A percentile compares a stretch with the other conserved stretches of the same genome.
Conservation (phyloP, 2,113 vertebrate species). For the Coreoperca whiteheadi region DNA sequence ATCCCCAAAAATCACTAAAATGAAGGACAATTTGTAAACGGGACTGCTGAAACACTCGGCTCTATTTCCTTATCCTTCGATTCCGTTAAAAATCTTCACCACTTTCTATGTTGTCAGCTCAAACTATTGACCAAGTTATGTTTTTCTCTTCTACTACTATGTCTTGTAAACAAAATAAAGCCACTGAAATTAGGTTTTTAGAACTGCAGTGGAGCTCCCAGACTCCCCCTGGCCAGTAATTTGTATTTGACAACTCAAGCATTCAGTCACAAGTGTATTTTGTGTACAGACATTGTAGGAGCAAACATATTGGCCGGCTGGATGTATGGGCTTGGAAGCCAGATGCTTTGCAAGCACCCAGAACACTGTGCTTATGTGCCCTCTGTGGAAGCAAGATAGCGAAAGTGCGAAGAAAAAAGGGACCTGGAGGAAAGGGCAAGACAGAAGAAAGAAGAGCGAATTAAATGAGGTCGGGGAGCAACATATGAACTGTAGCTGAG, state of each 20-base stretch:
- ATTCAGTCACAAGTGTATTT: conserved; percentile 82
- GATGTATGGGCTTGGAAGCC: conserved; percentile 77
- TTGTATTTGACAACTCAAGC: conserved; percentile 89
- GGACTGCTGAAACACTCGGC: conserved; percentile 40
- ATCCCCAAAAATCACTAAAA: too few species aligned
- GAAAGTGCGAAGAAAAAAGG: conserved; percentile 80
- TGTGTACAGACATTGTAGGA: conserved; percentile 84
- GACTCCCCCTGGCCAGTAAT: conserved; percentile 83
- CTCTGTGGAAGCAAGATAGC: conserved; percentile 85
- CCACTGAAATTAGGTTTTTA: conserved; percentile 84
- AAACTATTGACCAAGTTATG: conserved; percentile 77
- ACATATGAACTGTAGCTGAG: conserved; percentile 57
- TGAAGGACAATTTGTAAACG: too few species aligned
- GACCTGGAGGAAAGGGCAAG: conserved; percentile 41
- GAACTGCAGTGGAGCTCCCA: conserved; percentile 79
- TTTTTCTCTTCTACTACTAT: conserved; percentile 63
- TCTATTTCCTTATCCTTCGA: conserved; percentile 49
- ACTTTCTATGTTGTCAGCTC: conserved; percentile 71
- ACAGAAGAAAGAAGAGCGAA: conserved; percentile 54
- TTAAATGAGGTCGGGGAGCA: conserved; percentile 69
- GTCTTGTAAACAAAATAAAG: conserved; percentile 78
- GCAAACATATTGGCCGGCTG: conserved; percentile 85
- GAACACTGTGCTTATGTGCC: conserved; percentile 84
- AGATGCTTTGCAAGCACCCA: conserved; percentile 77
- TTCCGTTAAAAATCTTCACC: conserved; percentile 35